phyloP scores from a whole-genome alignment of 2,888 invertebrate species.

The Esperia sulphurella region DNA sequence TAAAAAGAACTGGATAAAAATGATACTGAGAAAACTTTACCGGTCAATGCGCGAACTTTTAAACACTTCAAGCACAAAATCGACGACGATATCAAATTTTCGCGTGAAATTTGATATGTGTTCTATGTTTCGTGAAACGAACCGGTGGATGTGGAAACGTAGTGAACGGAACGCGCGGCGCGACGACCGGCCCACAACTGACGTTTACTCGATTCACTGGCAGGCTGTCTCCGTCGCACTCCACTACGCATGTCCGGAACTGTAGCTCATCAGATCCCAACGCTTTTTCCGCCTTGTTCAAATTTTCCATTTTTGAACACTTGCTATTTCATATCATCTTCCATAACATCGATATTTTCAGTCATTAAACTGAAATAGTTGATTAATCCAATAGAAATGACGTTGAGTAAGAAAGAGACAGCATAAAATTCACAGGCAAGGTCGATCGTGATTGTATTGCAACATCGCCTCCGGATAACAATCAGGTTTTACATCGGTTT shows the following conservation, averaged over 20 bases:
- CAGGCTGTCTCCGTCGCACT: slow-evolving; percentile 59
- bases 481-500: slow-evolving; percentile 58
- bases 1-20: slow-evolving; percentile 29
- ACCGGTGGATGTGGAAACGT: slow-evolving; percentile 19
- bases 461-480: slow-evolving; percentile 45
- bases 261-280: slow-evolving; percentile 4
- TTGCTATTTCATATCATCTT: slow-evolving; percentile 2
- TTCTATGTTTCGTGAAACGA: slow-evolving; percentile 43
- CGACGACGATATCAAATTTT: slow-evolving; percentile 76
- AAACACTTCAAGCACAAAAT: slow-evolving; percentile 62
- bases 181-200: slow-evolving; percentile 66
- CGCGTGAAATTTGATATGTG: slow-evolving; percentile 77
- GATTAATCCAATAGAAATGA: slow-evolving; percentile 2
- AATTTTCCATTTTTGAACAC: slow-evolving; percentile 7
- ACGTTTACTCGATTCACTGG: slow-evolving; percentile 37
- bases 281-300: not conserved
- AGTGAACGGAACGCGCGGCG: slow-evolving; percentile 41
- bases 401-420: slow-evolving; percentile 35
- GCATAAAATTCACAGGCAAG: slow-evolving; percentile 41
- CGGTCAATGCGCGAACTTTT: slow-evolving; percentile 56
- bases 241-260: slow-evolving; percentile 73
- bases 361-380: not conserved
- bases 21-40: slow-evolving; percentile 43
- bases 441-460: slow-evolving; percentile 59
- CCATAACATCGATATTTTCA: slow-evolving; percentile 14